phyloP scores from a whole-genome alignment of 2,113 vertebrate genomes.

The Misgurnus anguillicaudatus region DNA sequence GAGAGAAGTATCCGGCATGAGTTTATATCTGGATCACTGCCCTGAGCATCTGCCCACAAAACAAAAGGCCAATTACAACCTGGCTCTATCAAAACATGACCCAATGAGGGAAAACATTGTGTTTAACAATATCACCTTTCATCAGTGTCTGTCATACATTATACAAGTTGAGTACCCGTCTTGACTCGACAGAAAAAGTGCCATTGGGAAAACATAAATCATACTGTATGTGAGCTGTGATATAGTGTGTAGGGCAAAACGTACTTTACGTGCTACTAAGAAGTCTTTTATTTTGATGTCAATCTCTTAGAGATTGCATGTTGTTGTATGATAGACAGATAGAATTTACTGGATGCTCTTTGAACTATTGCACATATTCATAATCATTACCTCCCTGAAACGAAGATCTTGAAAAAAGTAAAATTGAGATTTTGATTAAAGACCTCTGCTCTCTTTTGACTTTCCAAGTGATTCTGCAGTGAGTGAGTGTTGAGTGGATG shows the following conservation, averaged over 20 bases:
- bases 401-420: background rate
- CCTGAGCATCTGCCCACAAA: constrained; percentile 31
- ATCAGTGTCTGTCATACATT: background rate
- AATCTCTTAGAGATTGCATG: too few relatives aligned
- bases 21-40: constrained; percentile 34
- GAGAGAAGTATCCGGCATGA: constrained; percentile 1
- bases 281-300: too few relatives aligned
- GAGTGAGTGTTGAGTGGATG: background rate
- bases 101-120: constrained; percentile 29
- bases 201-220: background rate
- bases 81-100: constrained; percentile 22
- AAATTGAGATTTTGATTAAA: background rate
- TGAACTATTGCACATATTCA: too few relatives aligned
- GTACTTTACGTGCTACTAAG: too few relatives aligned
- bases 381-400: too few relatives aligned
- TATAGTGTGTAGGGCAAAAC: too few relatives aligned
- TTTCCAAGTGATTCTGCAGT: background rate
- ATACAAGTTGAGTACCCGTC: background rate
- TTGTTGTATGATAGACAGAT: background rate
- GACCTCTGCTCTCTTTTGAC: background rate
- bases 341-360: too few relatives aligned
- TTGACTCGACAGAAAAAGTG: background rate
- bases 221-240: background rate
- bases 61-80: constrained; percentile 33
- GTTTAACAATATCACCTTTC: background rate